Conservation (phyloP, 2,888 invertebrate genomes). For the Tipula unca region DNA sequence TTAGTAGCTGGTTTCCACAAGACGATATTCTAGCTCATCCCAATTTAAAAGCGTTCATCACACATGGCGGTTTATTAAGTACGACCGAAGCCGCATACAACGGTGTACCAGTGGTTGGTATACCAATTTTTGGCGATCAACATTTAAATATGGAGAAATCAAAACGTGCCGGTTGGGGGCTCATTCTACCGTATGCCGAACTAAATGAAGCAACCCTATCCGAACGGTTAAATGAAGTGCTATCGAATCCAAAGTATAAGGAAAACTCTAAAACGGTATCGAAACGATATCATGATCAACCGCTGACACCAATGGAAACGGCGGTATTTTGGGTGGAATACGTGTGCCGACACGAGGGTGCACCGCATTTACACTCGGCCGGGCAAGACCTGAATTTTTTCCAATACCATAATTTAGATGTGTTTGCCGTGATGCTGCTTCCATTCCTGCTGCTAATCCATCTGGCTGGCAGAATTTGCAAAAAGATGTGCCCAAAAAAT, state of each 20-base stretch:
- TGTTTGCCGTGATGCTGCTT: background rate
- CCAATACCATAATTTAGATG: slow-evolving; percentile 40
- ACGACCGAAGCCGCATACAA: slow-evolving; percentile 44
- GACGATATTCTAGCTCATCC: slow-evolving; percentile 43
- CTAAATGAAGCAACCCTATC: slow-evolving; percentile 35
- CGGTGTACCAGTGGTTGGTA: slow-evolving; percentile 44
- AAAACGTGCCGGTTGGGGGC: slow-evolving; percentile 39
- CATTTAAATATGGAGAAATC: slow-evolving; percentile 43
- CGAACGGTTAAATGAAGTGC: slow-evolving; percentile 28
- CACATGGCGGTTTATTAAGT: slow-evolving; percentile 44
- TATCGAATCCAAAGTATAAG: background rate
- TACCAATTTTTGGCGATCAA: slow-evolving; percentile 47
- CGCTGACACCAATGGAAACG: slow-evolving; percentile 41
- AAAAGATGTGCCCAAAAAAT: background rate
- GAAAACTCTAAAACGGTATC: slow-evolving; percentile 37
- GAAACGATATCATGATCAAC: slow-evolving; percentile 41
- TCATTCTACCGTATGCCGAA: slow-evolving; percentile 33
- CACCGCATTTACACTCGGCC: slow-evolving; percentile 41
- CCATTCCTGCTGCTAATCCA: background rate
- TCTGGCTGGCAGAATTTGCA: background rate
- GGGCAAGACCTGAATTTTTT: slow-evolving; percentile 39
- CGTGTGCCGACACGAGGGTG: slow-evolving; percentile 43
- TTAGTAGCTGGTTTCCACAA: slow-evolving; percentile 44
- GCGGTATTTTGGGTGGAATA: slow-evolving; percentile 46
- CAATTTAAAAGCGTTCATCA: slow-evolving; percentile 43